A percentile compares a stretch with the other conserved stretches of the same genome.
Evolutionary conservation across 2,113 vertebrate genomes (phyloP).

Genomic region (Crypturellus undulatus): DNA sequence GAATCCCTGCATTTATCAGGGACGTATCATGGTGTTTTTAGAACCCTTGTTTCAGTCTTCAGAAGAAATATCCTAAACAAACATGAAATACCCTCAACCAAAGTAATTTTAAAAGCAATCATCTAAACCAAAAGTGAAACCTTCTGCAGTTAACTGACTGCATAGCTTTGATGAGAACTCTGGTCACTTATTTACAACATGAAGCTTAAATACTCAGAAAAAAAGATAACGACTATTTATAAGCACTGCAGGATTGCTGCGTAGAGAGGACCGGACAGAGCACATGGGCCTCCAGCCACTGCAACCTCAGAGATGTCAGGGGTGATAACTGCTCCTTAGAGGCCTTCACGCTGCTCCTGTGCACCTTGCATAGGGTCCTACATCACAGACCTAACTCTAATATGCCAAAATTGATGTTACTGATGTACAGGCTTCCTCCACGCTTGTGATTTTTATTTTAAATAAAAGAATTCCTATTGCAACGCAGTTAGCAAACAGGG

Average conservation of each 20-base stretch:
- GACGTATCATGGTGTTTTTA: not conserved
- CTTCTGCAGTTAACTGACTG: not conserved
- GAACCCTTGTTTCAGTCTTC: not conserved
- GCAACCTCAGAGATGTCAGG: not conserved
- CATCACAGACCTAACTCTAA: rapidly evolving
- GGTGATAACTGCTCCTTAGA: rapidly evolving
- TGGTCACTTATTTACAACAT: not conserved
- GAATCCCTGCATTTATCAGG: not conserved
- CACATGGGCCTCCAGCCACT: not conserved
- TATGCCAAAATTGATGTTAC: rapidly evolving
- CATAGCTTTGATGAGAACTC: rapidly evolving
- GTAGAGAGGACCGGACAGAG: rapidly evolving
- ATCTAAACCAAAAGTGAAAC: not conserved
- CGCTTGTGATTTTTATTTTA: not conserved
- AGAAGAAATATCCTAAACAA: not conserved
- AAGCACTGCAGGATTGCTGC: rapidly evolving
- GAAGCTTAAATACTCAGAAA: not conserved
- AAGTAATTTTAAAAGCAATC: not conserved
- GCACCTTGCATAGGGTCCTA: rapidly evolving
- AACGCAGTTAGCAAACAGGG: not conserved
- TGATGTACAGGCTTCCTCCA: not conserved
- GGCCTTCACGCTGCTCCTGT: not conserved
- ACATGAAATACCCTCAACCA: not conserved
- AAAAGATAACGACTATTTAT: rapidly evolving
- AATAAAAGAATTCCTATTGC: not conserved